phyloP scores from a whole-genome alignment of 2,888 invertebrate species.

The Cecidostiba fungosa region DNA sequence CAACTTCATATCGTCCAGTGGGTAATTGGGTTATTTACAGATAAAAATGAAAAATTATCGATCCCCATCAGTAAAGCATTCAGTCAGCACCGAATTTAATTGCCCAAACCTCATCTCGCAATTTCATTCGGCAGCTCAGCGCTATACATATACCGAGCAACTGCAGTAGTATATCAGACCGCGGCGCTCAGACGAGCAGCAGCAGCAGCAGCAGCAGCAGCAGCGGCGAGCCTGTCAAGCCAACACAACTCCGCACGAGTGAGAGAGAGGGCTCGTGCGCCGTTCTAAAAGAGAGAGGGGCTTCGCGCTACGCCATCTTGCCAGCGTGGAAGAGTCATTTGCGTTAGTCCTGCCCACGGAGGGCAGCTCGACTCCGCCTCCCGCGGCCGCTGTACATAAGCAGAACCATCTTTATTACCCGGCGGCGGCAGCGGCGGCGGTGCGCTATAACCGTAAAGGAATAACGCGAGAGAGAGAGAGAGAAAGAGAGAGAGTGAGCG shows the following conservation, averaged over 20 bases:
- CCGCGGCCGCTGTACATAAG: slow-evolving; percentile 74
- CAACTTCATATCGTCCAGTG: no score
- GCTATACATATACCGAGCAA: no score
- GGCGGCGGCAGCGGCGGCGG: slow-evolving; percentile 64
- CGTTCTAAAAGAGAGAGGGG: slow-evolving; percentile 20
- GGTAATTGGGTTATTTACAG: no score
- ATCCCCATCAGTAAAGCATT: no score
- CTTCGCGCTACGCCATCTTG: slow-evolving; percentile 81
- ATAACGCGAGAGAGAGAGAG: slow-evolving; percentile 62
- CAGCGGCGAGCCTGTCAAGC: neutral
- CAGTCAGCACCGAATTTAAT: no score
- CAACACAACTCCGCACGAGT: neutral
- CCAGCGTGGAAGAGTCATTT: slow-evolving; percentile 81
- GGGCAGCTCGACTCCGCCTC: slow-evolving; percentile 81
- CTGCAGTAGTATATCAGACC: neutral
- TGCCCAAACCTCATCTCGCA: no score
- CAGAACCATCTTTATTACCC: slow-evolving; percentile 81
- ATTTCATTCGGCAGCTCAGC: no score
- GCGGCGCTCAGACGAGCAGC: slow-evolving; percentile 9
- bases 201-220: neutral
- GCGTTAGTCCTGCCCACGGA: slow-evolving; percentile 82
- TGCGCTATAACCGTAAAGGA: slow-evolving; percentile 61
- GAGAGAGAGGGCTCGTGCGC: slow-evolving; percentile 2
- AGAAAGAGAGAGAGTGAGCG: slow-evolving; percentile 65
- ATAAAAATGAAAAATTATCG: no score